These are phyloP conservation scores for Philonicus albiceps DNA, from an alignment of 2,888 invertebrate species.

Conservation along the genomic window DNA sequence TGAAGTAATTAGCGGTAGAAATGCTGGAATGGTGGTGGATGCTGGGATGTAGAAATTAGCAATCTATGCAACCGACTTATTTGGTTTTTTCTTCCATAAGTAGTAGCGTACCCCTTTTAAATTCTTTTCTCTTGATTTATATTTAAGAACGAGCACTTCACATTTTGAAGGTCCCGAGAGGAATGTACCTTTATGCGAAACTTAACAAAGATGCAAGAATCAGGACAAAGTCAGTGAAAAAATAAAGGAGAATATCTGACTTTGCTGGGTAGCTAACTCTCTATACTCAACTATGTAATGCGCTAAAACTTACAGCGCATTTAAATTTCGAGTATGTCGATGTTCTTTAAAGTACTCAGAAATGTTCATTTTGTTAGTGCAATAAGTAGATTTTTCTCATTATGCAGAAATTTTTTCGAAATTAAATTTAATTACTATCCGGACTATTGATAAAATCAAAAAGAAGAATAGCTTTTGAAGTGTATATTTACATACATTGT, in stretches of 20 bases:
- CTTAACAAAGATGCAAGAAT: neutral
- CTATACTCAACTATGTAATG: neutral
- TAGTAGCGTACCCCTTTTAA: neutral
- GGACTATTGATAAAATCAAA: neutral
- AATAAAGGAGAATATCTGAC: too few relatives aligned
- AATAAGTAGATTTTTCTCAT: neutral
- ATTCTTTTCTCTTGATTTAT: neutral
- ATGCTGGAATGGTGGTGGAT: neutral
- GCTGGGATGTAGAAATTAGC: neutral
- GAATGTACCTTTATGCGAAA: neutral
- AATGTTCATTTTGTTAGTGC: neutral
- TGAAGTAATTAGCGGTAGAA: slow-evolving; percentile 5
- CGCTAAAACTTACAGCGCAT: neutral
- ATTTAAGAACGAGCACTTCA: neutral
- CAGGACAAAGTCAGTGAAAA: neutral
- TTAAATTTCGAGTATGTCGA: neutral
- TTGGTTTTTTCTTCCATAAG: neutral
- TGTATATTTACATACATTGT: too few relatives aligned
- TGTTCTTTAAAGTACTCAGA: neutral
- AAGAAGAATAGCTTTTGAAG: too few relatives aligned
- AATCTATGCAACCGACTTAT: neutral
- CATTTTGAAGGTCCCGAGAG: neutral
- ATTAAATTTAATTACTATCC: neutral
- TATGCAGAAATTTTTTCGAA: neutral
- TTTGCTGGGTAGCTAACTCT: neutral